phyloP scores from a whole-genome alignment of 1,140 invertebrate species.

The Heliconius nattereri region DNA sequence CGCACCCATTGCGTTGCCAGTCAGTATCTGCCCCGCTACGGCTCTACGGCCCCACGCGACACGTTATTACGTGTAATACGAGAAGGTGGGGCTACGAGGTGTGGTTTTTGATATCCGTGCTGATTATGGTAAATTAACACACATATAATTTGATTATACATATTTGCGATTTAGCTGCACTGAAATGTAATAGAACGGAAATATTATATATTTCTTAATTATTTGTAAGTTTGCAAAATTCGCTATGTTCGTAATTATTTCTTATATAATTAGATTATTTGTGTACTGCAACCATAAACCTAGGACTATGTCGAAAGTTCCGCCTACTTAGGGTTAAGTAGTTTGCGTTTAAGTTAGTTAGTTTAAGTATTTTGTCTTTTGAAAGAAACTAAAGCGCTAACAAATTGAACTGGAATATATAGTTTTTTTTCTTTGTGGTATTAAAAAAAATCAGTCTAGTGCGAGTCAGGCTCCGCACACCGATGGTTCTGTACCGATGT shows the following conservation, averaged over 20 bases:
- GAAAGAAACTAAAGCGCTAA: not conserved
- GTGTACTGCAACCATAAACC: constrained; percentile 44
- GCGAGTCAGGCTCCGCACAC: no score
- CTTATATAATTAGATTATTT: constrained; percentile 13
- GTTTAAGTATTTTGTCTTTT: not conserved
- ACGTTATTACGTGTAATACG: not conserved
- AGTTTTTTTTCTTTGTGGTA: no score
- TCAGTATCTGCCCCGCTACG: no score
- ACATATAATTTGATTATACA: not conserved
- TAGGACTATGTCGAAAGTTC: constrained; percentile 71
- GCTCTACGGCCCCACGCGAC: no score
- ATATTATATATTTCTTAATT: not conserved
- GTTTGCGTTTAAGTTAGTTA: constrained; percentile 5
- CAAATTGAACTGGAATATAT: not conserved
- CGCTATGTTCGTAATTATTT: not conserved
- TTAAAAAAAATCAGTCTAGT: no score
- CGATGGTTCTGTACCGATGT: no score
- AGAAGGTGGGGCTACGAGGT: not conserved
- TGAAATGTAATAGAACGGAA: not conserved
- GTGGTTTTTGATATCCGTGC: not conserved
- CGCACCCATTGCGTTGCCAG: no score
- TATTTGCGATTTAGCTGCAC: not conserved
- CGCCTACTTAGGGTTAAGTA: constrained; percentile 67
- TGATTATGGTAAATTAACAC: not conserved
- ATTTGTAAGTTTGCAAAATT: not conserved